Conservation (phyloP, 2,113 vertebrate species). For the Collichthys lucidus region DNA sequence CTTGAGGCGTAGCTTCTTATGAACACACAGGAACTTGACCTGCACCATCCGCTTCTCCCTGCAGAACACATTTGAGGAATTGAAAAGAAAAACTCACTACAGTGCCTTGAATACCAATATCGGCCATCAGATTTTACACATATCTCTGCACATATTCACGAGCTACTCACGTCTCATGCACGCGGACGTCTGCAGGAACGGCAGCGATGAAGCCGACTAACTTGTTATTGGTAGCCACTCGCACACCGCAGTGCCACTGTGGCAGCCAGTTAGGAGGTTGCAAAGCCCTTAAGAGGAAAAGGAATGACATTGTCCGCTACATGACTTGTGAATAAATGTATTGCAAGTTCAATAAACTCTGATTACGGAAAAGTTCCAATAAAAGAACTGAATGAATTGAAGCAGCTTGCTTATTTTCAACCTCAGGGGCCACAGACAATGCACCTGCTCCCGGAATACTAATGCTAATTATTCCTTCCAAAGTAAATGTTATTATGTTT, state of each 20-base stretch:
- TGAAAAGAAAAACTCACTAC: constrained; percentile 19
- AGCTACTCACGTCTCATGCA: constrained; percentile 91
- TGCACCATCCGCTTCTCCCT: constrained; percentile 95
- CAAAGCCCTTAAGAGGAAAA: constrained; percentile 86
- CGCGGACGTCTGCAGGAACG: constrained; percentile 89
- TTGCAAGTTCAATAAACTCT: constrained; percentile 17
- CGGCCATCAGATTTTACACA: constrained; percentile 16
- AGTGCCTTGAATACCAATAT: constrained; percentile 15
- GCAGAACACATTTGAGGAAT: constrained; percentile 42
- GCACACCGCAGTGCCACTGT: constrained; percentile 95
- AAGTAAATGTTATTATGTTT: constrained; percentile 59
- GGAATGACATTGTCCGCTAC: constrained; percentile 17
- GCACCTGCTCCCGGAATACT: constrained; percentile 20
- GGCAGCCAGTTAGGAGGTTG: constrained; percentile 92
- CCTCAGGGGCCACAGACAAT: constrained; percentile 15
- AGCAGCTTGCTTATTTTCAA: constrained; percentile 8
- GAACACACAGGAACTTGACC: constrained; percentile 96
- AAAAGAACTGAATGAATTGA: constrained; percentile 29
- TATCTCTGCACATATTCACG: constrained; percentile 8
- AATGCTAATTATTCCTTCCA: constrained; percentile 46
- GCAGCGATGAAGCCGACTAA: constrained; percentile 97
- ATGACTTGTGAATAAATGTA: constrained; percentile 31
- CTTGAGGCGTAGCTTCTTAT: constrained; percentile 96
- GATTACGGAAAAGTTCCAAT: constrained; percentile 15
- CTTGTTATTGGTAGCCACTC: constrained; percentile 93